Percentiles rank a stretch among this genome's conserved stretches.
These are phyloP conservation scores for Ceratina calcarata DNA, from an alignment of 1,140 invertebrate species.

Conservation along the genomic window DNA sequence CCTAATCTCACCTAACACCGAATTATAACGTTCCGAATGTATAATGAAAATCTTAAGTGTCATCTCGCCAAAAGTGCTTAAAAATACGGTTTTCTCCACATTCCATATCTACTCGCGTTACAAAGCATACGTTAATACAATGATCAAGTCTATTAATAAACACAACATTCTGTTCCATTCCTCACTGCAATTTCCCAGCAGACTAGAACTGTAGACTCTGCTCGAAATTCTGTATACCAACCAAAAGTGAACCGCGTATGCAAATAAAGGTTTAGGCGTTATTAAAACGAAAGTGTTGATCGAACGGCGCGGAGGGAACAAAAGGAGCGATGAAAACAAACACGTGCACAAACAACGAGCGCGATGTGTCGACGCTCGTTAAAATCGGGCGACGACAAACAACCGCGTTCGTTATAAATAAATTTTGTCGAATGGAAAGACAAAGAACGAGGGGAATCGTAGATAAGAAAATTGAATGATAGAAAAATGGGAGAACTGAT, in stretches of 20 bases:
- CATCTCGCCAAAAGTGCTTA: no score
- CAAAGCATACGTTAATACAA: no score
- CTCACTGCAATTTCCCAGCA: no score
- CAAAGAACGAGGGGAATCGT: background rate
- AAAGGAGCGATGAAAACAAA: constrained; percentile 24
- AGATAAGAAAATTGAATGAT: background rate
- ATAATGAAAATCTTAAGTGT: background rate
- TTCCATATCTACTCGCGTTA: no score
- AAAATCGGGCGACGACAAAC: constrained; percentile 31
- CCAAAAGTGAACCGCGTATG: no score
- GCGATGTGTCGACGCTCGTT: constrained; percentile 14
- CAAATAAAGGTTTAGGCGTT: no score
- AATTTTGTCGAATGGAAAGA: constrained; percentile 15
- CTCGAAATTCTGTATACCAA: no score
- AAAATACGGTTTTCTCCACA: no score
- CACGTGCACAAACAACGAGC: constrained; percentile 21
- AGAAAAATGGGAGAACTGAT: background rate
- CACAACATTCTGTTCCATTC: no score
- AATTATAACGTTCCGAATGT: background rate
- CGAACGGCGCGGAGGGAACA: constrained; percentile 14
- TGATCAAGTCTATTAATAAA: no score
- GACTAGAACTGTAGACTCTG: no score
- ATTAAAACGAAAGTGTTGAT: constrained; percentile 13
- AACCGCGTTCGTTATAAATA: constrained; percentile 26
- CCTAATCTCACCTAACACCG: background rate